A percentile compares a stretch with the other conserved stretches of the same genome.
Conservation (phyloP, 2,888 invertebrate species). For the Sesia apiformis region DNA sequence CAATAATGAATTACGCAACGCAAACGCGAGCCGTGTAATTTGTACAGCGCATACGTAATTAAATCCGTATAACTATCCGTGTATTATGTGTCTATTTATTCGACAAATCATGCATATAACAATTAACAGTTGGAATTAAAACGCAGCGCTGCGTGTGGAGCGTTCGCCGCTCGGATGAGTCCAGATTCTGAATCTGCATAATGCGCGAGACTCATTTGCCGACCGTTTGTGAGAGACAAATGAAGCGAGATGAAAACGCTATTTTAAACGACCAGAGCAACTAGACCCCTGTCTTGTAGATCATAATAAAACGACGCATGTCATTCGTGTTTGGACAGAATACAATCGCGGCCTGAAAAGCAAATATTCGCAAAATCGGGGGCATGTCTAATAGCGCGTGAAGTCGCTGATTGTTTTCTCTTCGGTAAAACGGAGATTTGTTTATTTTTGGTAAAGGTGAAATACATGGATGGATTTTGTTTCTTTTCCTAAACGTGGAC, state of each 20-base stretch:
- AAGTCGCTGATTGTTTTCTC: constrained; percentile 38
- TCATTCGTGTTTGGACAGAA: constrained; percentile 12
- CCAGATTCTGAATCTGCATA: constrained; percentile 54
- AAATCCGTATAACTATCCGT: constrained; percentile 6
- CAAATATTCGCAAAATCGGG: constrained; percentile 20
- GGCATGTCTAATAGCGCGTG: constrained; percentile 49
- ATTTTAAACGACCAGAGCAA: background rate
- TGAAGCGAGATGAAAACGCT: constrained; percentile 35
- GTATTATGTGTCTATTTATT: constrained; percentile 38
- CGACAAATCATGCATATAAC: constrained; percentile 25
- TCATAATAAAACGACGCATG: background rate
- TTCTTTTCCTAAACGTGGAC: background rate
- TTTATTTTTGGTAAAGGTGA: background rate
- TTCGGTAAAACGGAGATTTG: constrained; percentile 12
- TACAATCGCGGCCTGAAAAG: constrained; percentile 11
- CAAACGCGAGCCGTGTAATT: constrained; percentile 20
- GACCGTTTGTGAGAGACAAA: constrained; percentile 56
- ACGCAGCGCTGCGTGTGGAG: constrained; percentile 12
- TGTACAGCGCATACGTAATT: background rate
- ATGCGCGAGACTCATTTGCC: constrained; percentile 49
- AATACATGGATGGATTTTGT: background rate
- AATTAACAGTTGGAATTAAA: constrained; percentile 38
- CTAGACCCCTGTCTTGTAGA: constrained; percentile 9
- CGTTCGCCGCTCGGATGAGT: constrained; percentile 28
- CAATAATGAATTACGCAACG: constrained; percentile 29